Base-by-base conservation (phyloP, 2,888 invertebrate species). In the Micoletzkya japonica region DNA sequence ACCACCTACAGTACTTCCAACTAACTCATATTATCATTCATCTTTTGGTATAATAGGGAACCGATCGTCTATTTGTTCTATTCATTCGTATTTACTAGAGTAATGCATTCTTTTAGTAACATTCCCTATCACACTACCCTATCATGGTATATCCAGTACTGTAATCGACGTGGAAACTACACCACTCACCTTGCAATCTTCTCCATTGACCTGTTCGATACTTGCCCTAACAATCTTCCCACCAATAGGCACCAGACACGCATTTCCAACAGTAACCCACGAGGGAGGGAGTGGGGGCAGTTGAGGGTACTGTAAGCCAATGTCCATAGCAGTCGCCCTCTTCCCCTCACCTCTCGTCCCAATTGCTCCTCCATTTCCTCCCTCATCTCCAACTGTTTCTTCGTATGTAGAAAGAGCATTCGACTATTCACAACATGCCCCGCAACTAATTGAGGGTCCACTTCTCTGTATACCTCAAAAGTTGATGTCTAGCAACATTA, bases 241-340 rank as follows among this genome's bases (percentile, higher is more conserved):
- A 59, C 59, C 59, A n/a, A n/a, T n/a, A n/a, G 59, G 26, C 36
- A 59, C 59, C 14, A 59, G 37, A 59, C 59, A 59, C 37, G 59
- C 26, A 36, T 36, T 59, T 36, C 59, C 59, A 2, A 30, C 20
- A 14, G 3, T 2, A 2, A 37, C 10, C 59, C 59, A 59, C 36
- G 36, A 36, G 24, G n/a, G 37, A 17, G 59, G 59, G 28, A 59
- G 39, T 37, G 26, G 26, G 17, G 59, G 59, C 24, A 59, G 59
- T 28, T 36, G 7, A n/a, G 59, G 39, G n/a, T 37, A 30, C 59
- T 59, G 39, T 4, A 37, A 10, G 26, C 2, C 36, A 20, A 59
- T 37, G 2, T 2, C 4, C 24, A 14, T 4, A 1, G 28, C 10
- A n/a, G 26, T 24, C 17, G 28, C 1, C 6, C 24, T 26, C 24